Percentiles rank a stretch among this genome's conserved stretches.
Conservation (phyloP, 2,797 vertebrate genomes). For the Rhodeus uyekii region DNA sequence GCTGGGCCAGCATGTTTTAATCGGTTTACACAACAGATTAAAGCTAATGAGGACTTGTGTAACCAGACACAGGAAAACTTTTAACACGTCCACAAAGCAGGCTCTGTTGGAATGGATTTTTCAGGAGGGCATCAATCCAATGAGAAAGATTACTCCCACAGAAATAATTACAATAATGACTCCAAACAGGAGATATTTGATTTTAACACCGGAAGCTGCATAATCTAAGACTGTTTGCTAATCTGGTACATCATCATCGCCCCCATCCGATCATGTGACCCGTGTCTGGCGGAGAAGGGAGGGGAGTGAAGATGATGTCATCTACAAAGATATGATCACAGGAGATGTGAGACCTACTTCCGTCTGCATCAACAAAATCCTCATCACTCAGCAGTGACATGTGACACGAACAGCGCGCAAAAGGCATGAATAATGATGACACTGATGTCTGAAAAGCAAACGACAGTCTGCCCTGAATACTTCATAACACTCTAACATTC, state of each 20-base stretch:
- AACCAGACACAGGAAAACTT: conserved; percentile 42
- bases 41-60: conserved; percentile 49
- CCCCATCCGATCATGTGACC: conserved; percentile 24
- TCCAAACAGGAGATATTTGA: conserved; percentile 18
- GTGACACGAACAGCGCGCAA: conserved; percentile 8
- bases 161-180: conserved; percentile 42
- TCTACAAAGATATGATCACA: conserved; percentile 35
- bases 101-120: background rate
- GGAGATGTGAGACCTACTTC: conserved; percentile 43
- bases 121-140: conserved; percentile 9
- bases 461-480: conserved; percentile 6
- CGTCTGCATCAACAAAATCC: conserved; percentile 23
- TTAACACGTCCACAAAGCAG: conserved; percentile 22
- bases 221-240: conserved; percentile 27
- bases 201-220: conserved; percentile 24
- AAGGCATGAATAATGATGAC: conserved; percentile 18
- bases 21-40: conserved; percentile 59
- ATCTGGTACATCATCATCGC: conserved; percentile 11
- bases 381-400: conserved; percentile 29
- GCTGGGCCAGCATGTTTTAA: conserved; percentile 52
- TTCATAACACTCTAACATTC: background rate
- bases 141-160: conserved; percentile 26
- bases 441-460: conserved; percentile 32
- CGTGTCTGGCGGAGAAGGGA: background rate
- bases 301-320: conserved; percentile 37